Base-by-base conservation (phyloP, 1,140 invertebrate genomes). In the Drosophila micromelanica region DNA sequence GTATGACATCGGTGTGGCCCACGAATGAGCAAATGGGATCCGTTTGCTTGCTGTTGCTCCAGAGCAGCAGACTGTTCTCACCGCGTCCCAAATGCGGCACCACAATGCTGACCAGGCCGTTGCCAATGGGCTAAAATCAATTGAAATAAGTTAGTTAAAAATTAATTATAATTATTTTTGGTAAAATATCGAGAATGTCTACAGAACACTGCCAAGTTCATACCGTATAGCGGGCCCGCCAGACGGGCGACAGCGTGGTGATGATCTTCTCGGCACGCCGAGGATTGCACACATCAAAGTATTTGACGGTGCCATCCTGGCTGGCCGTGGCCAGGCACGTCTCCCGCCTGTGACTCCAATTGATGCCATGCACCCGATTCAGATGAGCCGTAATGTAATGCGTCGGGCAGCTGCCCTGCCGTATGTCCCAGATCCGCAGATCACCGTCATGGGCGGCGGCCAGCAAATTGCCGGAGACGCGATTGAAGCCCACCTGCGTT, bases 391-490 rank as follows among this genome's bases (percentile, higher is more conserved):
- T 96, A 76, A 99, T 97, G 79, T 99, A 99, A 84, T 98, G 96
- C 1, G 98, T 93, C 2, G 98, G 98, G 62, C 95, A 94, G 48
- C 95, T 96, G 51, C 95, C 95, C 93, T 98, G 98, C 74, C 98
- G 94, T 78, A 97, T 95, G 92, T 99, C 98, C 98, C 98, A 99
- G 72, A 99, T 95, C 92, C 98, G 96, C 7, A 99, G 95, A 93
- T 99, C 98, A 12, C 97, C 98, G 91, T 98, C 98, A 92, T 99
- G 98, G 51, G 98, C 96, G 45, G 98, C 98, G 1, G 98, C 98
- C 73, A 99, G 93, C 51, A 97, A 93, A 92, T 98, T 94, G 11
- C 95, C 94, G 7, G 96, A 96, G 32, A 98, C 94, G 84, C 96
- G 95, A 92, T 98, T 98, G 96, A 98, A 99, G 90, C 97, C 95